Percentiles rank a stretch among this genome's conserved stretches.
Evolutionary conservation across 2,888 invertebrate genomes (phyloP).

Genomic region (Liopterus haemorrhoidalis): DNA sequence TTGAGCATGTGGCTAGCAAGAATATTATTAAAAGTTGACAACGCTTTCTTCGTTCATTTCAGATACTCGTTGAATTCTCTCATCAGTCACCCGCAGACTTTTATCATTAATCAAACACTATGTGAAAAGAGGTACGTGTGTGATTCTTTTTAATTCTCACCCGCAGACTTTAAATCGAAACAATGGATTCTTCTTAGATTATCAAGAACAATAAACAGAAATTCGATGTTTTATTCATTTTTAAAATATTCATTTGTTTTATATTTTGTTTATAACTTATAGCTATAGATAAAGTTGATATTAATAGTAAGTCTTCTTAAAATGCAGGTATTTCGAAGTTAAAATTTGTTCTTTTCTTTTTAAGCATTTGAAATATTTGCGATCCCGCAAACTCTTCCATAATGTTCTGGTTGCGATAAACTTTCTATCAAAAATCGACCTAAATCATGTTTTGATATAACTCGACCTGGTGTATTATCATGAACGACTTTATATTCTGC

Average conservation of each 20-base stretch:
- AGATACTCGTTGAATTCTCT: too few species aligned
- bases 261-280: not conserved
- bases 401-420: slow-evolving; percentile 63
- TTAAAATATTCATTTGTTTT: not conserved
- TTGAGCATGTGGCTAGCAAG: too few species aligned
- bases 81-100: too few species aligned
- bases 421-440: slow-evolving; percentile 70
- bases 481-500: slow-evolving; percentile 56
- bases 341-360: not conserved
- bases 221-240: not conserved
- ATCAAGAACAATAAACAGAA: not conserved
- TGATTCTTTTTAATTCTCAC: too few species aligned
- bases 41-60: too few species aligned
- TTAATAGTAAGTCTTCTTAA: not conserved
- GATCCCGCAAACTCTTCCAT: slow-evolving; percentile 60
- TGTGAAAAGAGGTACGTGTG: too few species aligned
- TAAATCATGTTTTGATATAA: slow-evolving; percentile 70
- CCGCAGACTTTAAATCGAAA: too few species aligned
- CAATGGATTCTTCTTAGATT: too few species aligned
- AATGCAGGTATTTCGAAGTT: too few species aligned
- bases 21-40: too few species aligned
- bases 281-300: not conserved
- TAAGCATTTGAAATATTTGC: slow-evolving; percentile 43
- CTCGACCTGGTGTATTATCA: slow-evolving; percentile 60
- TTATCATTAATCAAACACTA: too few species aligned